These are phyloP conservation scores for Dipodomys spectabilis DNA, from an alignment of 2,113 vertebrate genomes.

Conservation along the genomic window DNA sequence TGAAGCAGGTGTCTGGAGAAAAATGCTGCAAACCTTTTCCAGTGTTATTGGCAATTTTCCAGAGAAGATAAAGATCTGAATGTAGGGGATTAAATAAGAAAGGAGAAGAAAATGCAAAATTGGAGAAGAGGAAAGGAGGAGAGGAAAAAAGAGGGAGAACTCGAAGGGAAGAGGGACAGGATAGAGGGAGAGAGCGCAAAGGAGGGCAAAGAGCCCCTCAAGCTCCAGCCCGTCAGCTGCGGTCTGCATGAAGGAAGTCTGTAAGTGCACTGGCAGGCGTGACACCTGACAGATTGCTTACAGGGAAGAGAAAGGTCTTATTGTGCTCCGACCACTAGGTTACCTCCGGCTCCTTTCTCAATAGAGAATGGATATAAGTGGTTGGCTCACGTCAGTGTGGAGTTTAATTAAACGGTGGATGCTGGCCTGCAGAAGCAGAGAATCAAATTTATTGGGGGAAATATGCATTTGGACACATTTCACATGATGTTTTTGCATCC, in stretches of 20 bases:
- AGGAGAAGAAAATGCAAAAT: too few relatives aligned
- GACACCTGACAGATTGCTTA: conserved; percentile 63
- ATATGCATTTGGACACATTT: conserved; percentile 62
- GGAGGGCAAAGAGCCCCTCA: neutral
- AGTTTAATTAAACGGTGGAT: conserved; percentile 73
- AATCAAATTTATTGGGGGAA: conserved; percentile 70
- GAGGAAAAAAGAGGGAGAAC: too few relatives aligned
- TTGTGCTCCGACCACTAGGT: conserved; percentile 54
- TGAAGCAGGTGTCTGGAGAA: conserved; percentile 72
- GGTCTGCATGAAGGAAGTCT: conserved; percentile 55
- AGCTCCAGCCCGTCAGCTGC: conserved; percentile 1
- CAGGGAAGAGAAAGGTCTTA: conserved; percentile 54
- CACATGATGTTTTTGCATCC: conserved; percentile 51
- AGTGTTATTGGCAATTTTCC: conserved; percentile 49
- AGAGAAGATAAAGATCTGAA: conserved; percentile 55
- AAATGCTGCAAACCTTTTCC: conserved; percentile 52
- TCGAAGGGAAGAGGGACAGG: too few relatives aligned
- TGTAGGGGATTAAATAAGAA: neutral
- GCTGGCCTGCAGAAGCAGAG: conserved; percentile 45
- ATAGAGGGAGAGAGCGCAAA: too few relatives aligned
- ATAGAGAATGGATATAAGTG: conserved; percentile 53
- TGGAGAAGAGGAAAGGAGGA: too few relatives aligned
- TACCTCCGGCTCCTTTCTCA: conserved; percentile 69
- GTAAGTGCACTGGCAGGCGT: conserved; percentile 36
- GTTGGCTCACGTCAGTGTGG: conserved; percentile 51